Percentiles rank a stretch among this genome's conserved stretches.
These are phyloP conservation scores for Dallia pectoralis DNA, from an alignment of 2,797 vertebrate species.

Conservation along the genomic window DNA sequence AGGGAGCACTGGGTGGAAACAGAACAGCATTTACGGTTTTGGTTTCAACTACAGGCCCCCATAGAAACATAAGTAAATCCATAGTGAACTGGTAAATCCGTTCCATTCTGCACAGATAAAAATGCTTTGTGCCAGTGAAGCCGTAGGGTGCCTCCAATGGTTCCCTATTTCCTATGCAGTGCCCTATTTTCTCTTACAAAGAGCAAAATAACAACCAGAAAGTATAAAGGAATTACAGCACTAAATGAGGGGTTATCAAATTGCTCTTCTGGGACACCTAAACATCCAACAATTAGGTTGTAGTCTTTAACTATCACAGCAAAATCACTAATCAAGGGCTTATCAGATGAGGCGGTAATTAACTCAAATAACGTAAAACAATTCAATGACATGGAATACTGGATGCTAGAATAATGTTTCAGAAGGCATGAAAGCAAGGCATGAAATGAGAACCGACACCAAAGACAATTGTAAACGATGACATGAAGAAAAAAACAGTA, in stretches of 20 bases:
- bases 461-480: constrained; percentile 36
- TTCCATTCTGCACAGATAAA: constrained; percentile 29
- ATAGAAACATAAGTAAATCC: constrained; percentile 24
- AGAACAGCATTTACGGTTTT: constrained; percentile 32
- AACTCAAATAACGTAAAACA: no score
- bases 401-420: no score
- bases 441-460: constrained; percentile 11
- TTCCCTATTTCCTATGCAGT: neutral
- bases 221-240: constrained; percentile 20
- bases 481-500: constrained; percentile 35
- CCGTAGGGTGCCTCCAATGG: neutral
- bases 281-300: no score
- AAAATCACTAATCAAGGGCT: no score
- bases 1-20: constrained; percentile 13
- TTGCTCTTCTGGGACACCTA: no score
- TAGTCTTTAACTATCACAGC: no score
- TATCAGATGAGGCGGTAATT: no score
- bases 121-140: constrained; percentile 30
- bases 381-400: no score
- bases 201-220: constrained; percentile 9
- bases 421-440: constrained; percentile 12
- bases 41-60: constrained; percentile 29
- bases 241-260: neutral
- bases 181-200: constrained; percentile 12
- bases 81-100: constrained; percentile 29